Conservation (phyloP, 2,113 vertebrate species). For the Hippopotamus amphibius region DNA sequence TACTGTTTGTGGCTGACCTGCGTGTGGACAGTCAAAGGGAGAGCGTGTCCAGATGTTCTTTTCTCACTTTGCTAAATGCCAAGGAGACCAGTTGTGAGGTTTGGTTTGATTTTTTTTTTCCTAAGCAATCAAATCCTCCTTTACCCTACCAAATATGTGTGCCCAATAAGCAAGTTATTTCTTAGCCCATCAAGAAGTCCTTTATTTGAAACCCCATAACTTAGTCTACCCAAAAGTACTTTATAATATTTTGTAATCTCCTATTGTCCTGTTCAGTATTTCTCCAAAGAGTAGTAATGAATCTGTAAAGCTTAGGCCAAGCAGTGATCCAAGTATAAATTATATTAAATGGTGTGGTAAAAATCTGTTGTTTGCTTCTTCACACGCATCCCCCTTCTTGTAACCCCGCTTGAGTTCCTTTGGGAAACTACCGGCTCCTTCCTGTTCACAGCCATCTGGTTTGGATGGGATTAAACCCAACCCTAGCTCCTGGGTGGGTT, state of each 20-base stretch:
- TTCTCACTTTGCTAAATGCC: background rate
- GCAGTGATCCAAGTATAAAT: background rate
- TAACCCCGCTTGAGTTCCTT: background rate
- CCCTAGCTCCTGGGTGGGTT: background rate
- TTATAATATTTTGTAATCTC: conserved; percentile 12
- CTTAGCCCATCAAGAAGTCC: background rate
- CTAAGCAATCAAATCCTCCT: conserved; percentile 42
- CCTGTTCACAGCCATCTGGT: background rate
- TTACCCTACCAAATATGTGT: background rate
- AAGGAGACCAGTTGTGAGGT: background rate
- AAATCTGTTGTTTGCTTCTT: background rate
- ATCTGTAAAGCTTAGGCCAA: conserved; percentile 2
- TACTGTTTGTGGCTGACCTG: conserved; percentile 58
- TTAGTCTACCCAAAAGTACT: background rate
- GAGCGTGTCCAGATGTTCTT: conserved; percentile 44
- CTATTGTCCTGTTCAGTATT: conserved; percentile 2
- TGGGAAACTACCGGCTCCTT: background rate
- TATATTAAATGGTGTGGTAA: background rate
- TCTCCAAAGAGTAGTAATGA: conserved; percentile 15
- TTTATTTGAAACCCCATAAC: background rate
- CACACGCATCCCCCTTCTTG: background rate
- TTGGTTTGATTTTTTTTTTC: conserved; percentile 24
- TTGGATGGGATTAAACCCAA: background rate
- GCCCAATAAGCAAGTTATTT: background rate
- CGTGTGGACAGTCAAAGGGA: conserved; percentile 12